Conservation (phyloP, 2,797 vertebrate species). For the Gymnopithys bicolor region DNA sequence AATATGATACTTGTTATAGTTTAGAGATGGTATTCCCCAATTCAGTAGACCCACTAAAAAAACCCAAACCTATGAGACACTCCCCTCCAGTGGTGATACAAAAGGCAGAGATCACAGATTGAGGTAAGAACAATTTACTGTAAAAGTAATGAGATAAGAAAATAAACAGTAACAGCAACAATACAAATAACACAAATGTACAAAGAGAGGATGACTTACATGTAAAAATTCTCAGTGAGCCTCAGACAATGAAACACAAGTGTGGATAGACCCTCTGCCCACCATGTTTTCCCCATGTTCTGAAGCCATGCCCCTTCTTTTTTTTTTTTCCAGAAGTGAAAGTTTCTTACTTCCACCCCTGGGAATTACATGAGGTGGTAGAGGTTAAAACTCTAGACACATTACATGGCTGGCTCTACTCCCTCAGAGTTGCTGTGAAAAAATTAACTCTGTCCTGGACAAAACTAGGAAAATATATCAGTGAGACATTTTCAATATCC, state of each 20-base stretch:
- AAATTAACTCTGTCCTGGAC: background rate
- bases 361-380: accelerated
- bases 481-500: background rate
- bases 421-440: too few species aligned
- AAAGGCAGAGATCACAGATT: background rate
- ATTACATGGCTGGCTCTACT: too few species aligned
- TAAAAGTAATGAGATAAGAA: background rate
- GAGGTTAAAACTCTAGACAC: background rate
- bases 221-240: background rate
- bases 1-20: background rate
- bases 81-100: too few species aligned
- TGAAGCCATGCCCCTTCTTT: background rate
- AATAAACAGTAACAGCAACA: background rate
- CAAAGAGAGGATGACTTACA: accelerated
- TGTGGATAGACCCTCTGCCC: background rate
- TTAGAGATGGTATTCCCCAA: background rate
- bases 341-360: background rate
- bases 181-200: background rate
- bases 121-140: background rate
- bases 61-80: background rate
- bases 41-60: background rate
- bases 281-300: background rate
- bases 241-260: accelerated
- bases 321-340: too few species aligned
- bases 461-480: background rate